Evolutionary conservation across 2,797 vertebrate genomes (phyloP), one percentile per base, ranked within the genome.

Genomic region (Pseudochaenichthys georgianus): DNA sequence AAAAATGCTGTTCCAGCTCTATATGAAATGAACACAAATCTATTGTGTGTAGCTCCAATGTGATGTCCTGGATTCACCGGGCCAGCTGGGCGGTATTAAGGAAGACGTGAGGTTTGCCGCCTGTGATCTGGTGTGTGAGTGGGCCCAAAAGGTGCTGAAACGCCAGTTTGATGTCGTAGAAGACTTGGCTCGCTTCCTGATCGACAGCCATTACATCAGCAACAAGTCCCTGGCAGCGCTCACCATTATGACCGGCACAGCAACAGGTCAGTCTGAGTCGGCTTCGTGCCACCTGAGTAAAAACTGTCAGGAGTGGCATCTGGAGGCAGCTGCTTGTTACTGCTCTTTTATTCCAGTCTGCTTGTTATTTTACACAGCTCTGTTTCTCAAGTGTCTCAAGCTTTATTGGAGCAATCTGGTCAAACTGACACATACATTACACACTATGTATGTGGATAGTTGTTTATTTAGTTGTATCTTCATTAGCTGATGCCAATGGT

Each of bases 71-170:
- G 97, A 99, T 86, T 92, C 96, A 0, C 86, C 95, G 1, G 95
- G 95, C 71, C 97, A 97, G 83, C 94, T 97, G 80, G 95, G 95
- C 75, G 95, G 92, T 78, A 96, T 95, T 16, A 97, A 98, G 82
- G 98, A 99, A 79, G 98, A 99, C 78, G 96, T 99, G 41, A 95
- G 96, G 34, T 96, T 96, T 55, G 97, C 98, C 0, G 97, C 98
- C 81, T 99, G 98, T 85, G 96, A 97, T 65, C 96, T 99, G 68
- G 98, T 99, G 67, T 99, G 98, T 52, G 98, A 99, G 76, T 99
- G 98, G 98, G 98, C 98, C 80, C 98, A 99, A 90, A 99, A 99
- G 91, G 98, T 99, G 87, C 94, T 99, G 84, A 99, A 98, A 92
- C 97, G 98, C 51, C 97, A 97, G 84, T 99, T 99, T 83, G 97